These are phyloP conservation scores for Drosophila santomea DNA, from an alignment of 1,140 invertebrate species.

Conservation along the genomic window DNA sequence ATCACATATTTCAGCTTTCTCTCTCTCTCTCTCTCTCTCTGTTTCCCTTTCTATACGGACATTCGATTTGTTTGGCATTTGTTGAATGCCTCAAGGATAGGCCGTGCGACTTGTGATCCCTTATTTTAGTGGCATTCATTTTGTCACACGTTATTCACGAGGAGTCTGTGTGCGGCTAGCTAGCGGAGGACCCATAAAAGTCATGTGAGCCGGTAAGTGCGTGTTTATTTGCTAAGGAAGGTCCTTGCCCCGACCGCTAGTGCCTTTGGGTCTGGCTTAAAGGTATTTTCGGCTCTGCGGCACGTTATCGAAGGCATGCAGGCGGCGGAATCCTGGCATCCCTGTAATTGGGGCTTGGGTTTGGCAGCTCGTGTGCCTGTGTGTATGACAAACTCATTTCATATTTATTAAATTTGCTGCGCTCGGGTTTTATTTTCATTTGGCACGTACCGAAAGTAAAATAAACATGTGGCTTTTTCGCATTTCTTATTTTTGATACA, in stretches of 20 bases:
- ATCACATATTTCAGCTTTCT: slow-evolving; percentile 57
- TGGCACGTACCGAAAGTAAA: slow-evolving; percentile 70
- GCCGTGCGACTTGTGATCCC: slow-evolving; percentile 55
- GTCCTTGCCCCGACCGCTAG: slow-evolving; percentile 11
- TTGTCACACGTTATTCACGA: slow-evolving; percentile 69
- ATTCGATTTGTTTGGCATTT: slow-evolving; percentile 81
- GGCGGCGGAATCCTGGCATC: slow-evolving; percentile 44
- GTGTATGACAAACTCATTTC: slow-evolving; percentile 76
- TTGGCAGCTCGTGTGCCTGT: slow-evolving; percentile 35
- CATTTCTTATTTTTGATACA: slow-evolving; percentile 27
- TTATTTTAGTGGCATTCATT: slow-evolving; percentile 75
- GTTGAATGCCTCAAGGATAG: slow-evolving; percentile 72
- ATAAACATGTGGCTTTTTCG: slow-evolving; percentile 53
- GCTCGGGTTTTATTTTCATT: slow-evolving; percentile 76
- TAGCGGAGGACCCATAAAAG: slow-evolving; percentile 28
- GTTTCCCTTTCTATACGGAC: slow-evolving; percentile 2
- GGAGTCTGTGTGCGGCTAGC: slow-evolving; percentile 24
- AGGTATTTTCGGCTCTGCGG: slow-evolving; percentile 57
- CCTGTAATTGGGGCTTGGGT: slow-evolving; percentile 72
- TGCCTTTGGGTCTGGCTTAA: slow-evolving; percentile 56
- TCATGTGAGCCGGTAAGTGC: slow-evolving; percentile 68
- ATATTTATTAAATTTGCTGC: slow-evolving; percentile 79
- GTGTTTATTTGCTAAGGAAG: slow-evolving; percentile 70
- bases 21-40: slow-evolving; percentile 2
- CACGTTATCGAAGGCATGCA: slow-evolving; percentile 69